Evolutionary conservation across 2,888 invertebrate genomes (phyloP), one percentile per base, ranked within the genome.

Genomic region (Anoplius nigerrimus): DNA sequence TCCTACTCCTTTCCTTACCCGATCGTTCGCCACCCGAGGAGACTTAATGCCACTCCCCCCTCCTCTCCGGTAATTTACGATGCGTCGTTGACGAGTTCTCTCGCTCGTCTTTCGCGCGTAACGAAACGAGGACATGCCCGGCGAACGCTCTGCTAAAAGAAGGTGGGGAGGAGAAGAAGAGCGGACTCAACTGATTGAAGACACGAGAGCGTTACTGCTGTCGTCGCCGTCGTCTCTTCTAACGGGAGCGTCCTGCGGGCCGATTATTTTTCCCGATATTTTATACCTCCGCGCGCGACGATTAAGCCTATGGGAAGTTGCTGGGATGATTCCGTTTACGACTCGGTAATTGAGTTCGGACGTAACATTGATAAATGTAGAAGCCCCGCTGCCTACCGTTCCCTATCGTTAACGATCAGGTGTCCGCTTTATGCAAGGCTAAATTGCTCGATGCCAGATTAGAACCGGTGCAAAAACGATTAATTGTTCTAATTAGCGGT

Each of bases 251-350:
- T 34, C 24, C 24, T 24, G 3, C 3, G 6, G 24, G 24, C 24
- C 2, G 3, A 24, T 24, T 34, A 34, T 34, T 34, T 34, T 34
- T 34, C 11, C 34, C 6, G 1, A 34, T n/a, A 34, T 34, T 6
- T 34, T 34, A 34, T 6, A 1, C 8, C 34, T 8, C n/a, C 34
- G 34, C 11, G 34, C 11, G 34, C 8, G 57, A 64, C 74, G 78
- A 75, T 79, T 76, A 74, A 78, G 11, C 34, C 11, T 6, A 34
- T 5, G 27, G 27, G 27, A 2, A 11, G 34, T 5, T 13, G 8
- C 34, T 1, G 11, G n/a, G 27, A 27, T 5, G 6, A 27, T 27
- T 34, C 8, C 11, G 1, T 34, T 34, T 34, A 34, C 1, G 34
- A 34, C 4, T 6, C 11, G 11, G 11, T 6, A 34, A 34, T 11